A percentile compares a stretch with the other conserved stretches of the same genome.
These are phyloP conservation scores for Megathymus violae DNA, from an alignment of 1,140 invertebrate genomes.

Conservation along the genomic window DNA sequence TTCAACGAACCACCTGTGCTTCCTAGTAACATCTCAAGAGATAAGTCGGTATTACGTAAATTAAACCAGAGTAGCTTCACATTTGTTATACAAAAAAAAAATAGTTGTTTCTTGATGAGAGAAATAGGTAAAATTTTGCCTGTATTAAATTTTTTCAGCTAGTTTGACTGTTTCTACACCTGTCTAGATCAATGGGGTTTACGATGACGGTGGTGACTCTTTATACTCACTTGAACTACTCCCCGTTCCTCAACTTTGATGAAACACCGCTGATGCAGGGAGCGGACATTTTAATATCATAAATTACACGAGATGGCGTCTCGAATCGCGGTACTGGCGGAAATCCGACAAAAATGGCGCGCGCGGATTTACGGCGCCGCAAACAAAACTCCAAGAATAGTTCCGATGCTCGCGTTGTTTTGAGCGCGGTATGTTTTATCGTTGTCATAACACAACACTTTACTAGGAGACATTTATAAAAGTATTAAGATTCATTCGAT, in stretches of 20 bases:
- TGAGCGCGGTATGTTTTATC: constrained; percentile 4
- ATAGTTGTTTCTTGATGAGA: too few species aligned
- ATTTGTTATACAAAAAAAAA: too few species aligned
- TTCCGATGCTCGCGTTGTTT: constrained; percentile 6
- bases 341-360: constrained; percentile 31
- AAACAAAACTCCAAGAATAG: constrained; percentile 25
- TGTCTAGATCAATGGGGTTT: too few species aligned
- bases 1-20: too few species aligned
- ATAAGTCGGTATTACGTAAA: too few species aligned
- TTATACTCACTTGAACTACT: constrained; percentile 17
- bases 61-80: too few species aligned
- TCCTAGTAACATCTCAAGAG: too few species aligned
- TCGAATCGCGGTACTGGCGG: constrained; percentile 25
- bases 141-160: too few species aligned
- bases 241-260: background rate
- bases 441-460: background rate
- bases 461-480: background rate
- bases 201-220: too few species aligned
- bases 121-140: too few species aligned
- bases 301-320: constrained; percentile 30
- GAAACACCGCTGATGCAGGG: constrained; percentile 16
- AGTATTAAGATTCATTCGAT: constrained; percentile 1
- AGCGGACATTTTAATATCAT: constrained; percentile 34
- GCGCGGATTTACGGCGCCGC: constrained; percentile 27
- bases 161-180: too few species aligned